Conservation (phyloP, 2,797 vertebrate genomes). For the Anas georgica region DNA sequence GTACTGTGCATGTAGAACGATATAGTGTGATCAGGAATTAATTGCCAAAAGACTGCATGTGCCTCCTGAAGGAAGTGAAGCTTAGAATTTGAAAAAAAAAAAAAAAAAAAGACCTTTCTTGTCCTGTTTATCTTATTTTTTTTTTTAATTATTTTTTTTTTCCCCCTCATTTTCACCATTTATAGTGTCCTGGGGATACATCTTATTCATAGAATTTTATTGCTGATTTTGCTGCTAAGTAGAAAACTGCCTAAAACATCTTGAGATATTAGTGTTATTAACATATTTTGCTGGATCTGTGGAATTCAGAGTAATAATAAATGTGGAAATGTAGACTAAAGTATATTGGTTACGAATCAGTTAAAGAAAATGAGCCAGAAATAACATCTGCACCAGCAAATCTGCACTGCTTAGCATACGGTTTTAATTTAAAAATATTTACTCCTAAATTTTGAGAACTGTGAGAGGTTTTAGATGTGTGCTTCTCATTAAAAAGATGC, state of each 20-base stretch:
- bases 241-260: background rate
- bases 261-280: background rate
- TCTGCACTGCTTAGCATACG: constrained; percentile 66
- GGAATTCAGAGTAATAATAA: background rate
- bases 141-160: background rate
- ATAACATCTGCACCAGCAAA: constrained; percentile 67
- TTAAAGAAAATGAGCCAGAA: constrained; percentile 72
- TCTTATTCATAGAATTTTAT: background rate
- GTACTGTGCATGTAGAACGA: background rate
- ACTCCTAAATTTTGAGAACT: constrained; percentile 67
- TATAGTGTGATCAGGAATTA: background rate
- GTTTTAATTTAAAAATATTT: constrained; percentile 73
- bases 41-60: background rate
- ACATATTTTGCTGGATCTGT: background rate
- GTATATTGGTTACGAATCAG: constrained; percentile 44
- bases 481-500: constrained; percentile 68
- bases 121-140: background rate
- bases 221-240: background rate
- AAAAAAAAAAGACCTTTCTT: background rate
- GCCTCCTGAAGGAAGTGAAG: background rate
- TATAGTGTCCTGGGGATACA: background rate
- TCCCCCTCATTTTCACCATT: background rate
- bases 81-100: background rate
- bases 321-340: background rate
- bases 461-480: constrained; percentile 70